These are phyloP conservation scores for rat (Rattus norvegicus) DNA, from an alignment of 2,113 vertebrate genomes.

Conservation along the genomic window GRCr8 NC_086021.1:149785501-149786000, in stretches of 20 bases:
- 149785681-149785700: background rate
- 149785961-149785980: constrained; percentile 21
- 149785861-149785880: background rate
- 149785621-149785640: background rate
- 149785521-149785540: background rate
- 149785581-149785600: background rate
- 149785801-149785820: background rate
- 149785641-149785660: background rate
- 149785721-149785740: background rate
- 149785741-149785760: background rate
- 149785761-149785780: background rate
- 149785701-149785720: background rate
- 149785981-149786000: background rate
- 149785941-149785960: background rate
- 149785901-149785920: background rate
- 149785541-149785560: background rate
- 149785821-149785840: background rate
- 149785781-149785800: background rate
- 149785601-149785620: background rate
- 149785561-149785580: background rate
- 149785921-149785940: constrained; percentile 11
- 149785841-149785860: background rate
- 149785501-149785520: background rate
- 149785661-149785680: background rate
- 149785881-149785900: background rate